Evolutionary conservation across 2,113 vertebrate species (phyloP).

Genomic region (Crotophaga sulcirostris): DNA sequence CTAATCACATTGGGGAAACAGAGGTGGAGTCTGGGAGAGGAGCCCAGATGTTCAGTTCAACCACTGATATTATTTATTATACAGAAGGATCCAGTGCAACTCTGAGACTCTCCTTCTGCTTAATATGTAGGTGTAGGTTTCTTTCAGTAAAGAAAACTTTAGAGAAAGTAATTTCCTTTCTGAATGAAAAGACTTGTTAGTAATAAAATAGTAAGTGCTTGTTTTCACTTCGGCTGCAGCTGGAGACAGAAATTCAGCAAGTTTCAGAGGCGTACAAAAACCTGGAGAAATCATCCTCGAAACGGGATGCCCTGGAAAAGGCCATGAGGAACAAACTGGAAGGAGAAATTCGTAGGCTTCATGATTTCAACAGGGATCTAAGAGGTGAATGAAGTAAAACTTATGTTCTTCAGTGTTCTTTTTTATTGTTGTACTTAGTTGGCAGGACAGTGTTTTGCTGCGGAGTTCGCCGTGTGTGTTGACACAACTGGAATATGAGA

Average conservation of each 20-base stretch:
- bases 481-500: background rate
- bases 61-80: background rate
- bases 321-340: slow-evolving; percentile 98
- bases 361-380: slow-evolving; percentile 97
- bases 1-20: background rate
- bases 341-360: slow-evolving; percentile 93
- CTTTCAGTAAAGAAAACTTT: background rate
- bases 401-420: background rate
- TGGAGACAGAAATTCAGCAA: slow-evolving; percentile 96
- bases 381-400: slow-evolving; percentile 82
- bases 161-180: background rate
- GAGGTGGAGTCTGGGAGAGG: background rate
- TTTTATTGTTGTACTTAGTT: background rate
- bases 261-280: slow-evolving; percentile 97
- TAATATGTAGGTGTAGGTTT: background rate
- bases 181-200: background rate
- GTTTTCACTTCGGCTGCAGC: slow-evolving; percentile 69
- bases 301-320: slow-evolving; percentile 93
- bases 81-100: background rate
- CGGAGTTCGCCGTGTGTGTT: background rate
- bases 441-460: background rate
- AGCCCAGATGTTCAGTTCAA: background rate
- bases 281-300: slow-evolving; percentile 94
- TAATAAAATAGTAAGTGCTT: background rate
- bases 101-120: background rate